Evolutionary conservation across 2,888 invertebrate genomes (phyloP).

Genomic region (Platerodrilus igneus): DNA sequence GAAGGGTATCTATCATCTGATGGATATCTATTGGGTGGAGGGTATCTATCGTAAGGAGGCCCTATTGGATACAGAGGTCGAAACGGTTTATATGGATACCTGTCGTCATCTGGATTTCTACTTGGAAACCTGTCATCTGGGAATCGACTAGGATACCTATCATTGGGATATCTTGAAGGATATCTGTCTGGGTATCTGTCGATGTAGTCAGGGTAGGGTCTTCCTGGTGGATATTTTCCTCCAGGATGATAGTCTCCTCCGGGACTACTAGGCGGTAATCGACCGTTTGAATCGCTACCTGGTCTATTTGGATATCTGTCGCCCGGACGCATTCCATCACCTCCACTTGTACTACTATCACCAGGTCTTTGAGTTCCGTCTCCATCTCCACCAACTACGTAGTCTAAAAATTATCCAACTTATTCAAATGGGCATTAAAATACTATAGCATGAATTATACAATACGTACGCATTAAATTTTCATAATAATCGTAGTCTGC

Average conservation of each 20-base stretch:
- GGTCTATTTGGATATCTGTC: slow-evolving; percentile 24
- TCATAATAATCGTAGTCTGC: slow-evolving; percentile 92
- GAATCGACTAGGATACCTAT: slow-evolving; percentile 12
- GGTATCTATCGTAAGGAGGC: slow-evolving; percentile 43
- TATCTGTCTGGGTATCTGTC: slow-evolving; percentile 35
- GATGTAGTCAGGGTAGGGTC: slow-evolving; percentile 12
- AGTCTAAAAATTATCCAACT: slow-evolving; percentile 39
- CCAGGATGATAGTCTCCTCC: slow-evolving; percentile 46
- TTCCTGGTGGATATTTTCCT: slow-evolving; percentile 5
- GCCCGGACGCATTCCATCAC: too few species aligned
- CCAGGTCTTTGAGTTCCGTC: slow-evolving; percentile 25
- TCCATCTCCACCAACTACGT: slow-evolving; percentile 42
- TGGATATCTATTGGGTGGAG: too few species aligned
- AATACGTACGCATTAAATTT: slow-evolving; percentile 81
- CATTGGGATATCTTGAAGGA: slow-evolving; percentile 27
- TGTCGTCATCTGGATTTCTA: slow-evolving; percentile 17
- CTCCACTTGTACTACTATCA: too few species aligned
- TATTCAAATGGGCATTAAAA: slow-evolving; percentile 15
- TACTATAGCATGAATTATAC: slow-evolving; percentile 15
- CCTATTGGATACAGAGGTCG: slow-evolving; percentile 17
- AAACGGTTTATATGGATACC: slow-evolving; percentile 15
- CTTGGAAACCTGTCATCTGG: slow-evolving; percentile 36
- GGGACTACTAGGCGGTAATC: slow-evolving; percentile 26
- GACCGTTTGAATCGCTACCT: slow-evolving; percentile 16
- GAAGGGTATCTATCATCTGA: slow-evolving; percentile 46